These are phyloP conservation scores for Terrapene triunguis DNA, from an alignment of 2,113 vertebrate genomes.

Conservation along the genomic window DNA sequence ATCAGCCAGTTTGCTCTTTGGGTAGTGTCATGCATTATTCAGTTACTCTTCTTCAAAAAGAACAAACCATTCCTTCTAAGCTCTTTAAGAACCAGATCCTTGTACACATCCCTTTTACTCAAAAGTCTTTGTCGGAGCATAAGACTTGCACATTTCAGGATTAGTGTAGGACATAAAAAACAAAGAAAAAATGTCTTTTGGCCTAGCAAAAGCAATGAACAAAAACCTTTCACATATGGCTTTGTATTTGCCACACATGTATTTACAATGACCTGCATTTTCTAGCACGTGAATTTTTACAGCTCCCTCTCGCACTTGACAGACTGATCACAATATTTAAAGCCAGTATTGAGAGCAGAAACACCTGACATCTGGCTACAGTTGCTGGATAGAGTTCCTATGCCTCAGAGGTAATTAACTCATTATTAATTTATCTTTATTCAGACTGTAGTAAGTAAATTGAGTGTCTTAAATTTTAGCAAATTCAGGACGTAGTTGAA, in stretches of 20 bases:
- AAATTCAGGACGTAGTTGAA: not conserved
- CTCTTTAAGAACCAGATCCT: not conserved
- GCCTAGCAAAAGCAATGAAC: not conserved
- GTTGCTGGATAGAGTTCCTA: not conserved
- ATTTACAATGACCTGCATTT: not conserved
- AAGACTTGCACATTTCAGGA: not conserved
- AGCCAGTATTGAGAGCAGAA: not conserved
- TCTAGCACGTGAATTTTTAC: not conserved
- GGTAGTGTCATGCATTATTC: fast-evolving
- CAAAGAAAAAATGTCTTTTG: fast-evolving
- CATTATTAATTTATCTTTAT: not conserved
- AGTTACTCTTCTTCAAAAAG: not conserved
- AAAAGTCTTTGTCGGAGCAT: not conserved
- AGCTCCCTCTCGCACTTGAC: not conserved
- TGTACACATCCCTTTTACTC: not conserved
- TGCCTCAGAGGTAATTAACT: not conserved
- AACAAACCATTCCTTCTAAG: not conserved
- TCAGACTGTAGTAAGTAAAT: not conserved
- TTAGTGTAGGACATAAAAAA: not conserved
- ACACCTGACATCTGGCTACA: fast-evolving
- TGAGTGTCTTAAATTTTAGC: not conserved
- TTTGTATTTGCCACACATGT: not conserved
- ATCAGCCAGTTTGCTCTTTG: not conserved
- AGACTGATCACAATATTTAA: not conserved
- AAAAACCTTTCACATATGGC: not conserved